Percentiles rank a stretch among this genome's conserved stretches.
These are phyloP conservation scores for Lampris incognitus DNA, from an alignment of 2,113 vertebrate genomes.

Conservation along the genomic window DNA sequence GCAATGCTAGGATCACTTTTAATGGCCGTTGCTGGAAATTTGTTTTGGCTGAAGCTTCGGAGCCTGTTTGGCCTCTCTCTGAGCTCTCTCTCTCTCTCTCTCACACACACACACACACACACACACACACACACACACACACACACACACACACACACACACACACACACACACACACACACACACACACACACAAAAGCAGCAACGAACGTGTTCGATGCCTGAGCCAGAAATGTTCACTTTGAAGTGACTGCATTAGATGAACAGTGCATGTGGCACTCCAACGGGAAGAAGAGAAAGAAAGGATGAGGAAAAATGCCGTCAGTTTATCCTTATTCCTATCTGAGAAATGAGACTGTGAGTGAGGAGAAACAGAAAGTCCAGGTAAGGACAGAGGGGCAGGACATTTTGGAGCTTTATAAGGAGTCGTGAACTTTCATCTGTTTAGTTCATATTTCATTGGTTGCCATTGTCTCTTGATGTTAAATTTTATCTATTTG, in stretches of 20 bases:
- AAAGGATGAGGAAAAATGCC: slow-evolving; percentile 23
- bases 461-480: background rate
- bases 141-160: background rate
- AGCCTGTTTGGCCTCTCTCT: background rate
- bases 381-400: slow-evolving; percentile 4
- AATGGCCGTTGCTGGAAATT: background rate
- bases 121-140: background rate
- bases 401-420: background rate
- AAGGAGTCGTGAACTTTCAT: too few species aligned
- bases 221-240: slow-evolving; percentile 16
- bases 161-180: background rate
- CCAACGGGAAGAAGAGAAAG: background rate
- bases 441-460: background rate
- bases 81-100: background rate
- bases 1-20: background rate
- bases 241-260: slow-evolving; percentile 33
- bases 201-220: slow-evolving; percentile 4
- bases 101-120: background rate
- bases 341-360: slow-evolving; percentile 52
- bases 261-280: background rate
- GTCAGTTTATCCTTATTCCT: slow-evolving; percentile 33
- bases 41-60: background rate
- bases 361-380: slow-evolving; percentile 51
- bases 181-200: background rate
- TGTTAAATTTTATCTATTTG: background rate